Conservation (phyloP, 2,113 vertebrate species). For the Megaleporinus macrocephalus region DNA sequence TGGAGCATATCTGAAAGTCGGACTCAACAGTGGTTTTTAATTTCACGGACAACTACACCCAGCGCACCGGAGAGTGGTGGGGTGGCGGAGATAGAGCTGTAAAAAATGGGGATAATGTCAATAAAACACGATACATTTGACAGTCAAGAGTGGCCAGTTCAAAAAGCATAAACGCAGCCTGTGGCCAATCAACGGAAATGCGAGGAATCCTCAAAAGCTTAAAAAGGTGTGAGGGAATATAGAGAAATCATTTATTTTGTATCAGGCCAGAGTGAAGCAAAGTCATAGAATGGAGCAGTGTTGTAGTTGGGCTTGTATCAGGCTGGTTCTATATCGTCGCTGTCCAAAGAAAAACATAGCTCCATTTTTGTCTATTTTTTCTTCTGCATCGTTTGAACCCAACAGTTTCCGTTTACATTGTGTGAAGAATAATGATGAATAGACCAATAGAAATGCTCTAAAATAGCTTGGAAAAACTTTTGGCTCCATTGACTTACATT, state of each 20-base stretch:
- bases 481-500: no score
- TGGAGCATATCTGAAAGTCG: constrained; percentile 29
- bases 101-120: not conserved
- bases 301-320: no score
- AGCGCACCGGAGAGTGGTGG: not conserved
- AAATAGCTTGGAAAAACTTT: no score
- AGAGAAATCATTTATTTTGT: not conserved
- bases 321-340: no score
- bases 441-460: no score
- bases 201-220: not conserved
- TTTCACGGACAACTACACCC: constrained; percentile 23
- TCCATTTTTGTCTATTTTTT: no score
- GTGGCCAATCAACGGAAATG: not conserved
- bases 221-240: not conserved
- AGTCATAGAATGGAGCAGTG: no score
- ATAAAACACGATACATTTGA: not conserved
- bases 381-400: no score
- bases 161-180: not conserved
- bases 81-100: not conserved
- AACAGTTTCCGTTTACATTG: no score
- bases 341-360: no score
- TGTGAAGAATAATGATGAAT: no score
- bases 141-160: not conserved
- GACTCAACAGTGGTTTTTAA: constrained; percentile 39
- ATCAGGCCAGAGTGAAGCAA: not conserved